Evolutionary conservation across 2,113 vertebrate species (phyloP).

Genomic region (Urocolius indicus): DNA sequence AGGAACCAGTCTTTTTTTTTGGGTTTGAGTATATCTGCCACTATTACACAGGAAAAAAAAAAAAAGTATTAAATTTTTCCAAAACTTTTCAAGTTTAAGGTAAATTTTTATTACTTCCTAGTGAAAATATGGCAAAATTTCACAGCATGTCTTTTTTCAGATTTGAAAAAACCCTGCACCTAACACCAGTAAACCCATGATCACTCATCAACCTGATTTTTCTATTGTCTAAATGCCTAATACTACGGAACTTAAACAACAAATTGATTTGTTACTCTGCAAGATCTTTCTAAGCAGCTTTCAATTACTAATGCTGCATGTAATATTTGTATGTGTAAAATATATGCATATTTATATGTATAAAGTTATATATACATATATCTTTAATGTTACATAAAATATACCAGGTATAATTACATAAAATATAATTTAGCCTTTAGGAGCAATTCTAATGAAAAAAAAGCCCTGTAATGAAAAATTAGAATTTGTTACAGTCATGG

Average conservation of each 20-base stretch:
- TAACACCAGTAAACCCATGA: not conserved
- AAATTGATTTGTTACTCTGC: not conserved
- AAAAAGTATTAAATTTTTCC: not conserved
- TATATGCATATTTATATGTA: not conserved
- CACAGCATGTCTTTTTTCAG: too few relatives aligned
- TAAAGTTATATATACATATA: not conserved
- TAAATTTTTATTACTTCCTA: not conserved
- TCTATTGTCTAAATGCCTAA: not conserved
- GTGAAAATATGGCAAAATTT: not conserved
- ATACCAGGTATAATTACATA: too few relatives aligned
- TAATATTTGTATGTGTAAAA: not conserved
- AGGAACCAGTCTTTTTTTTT: not conserved
- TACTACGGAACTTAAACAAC: not conserved
- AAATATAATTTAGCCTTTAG: not conserved
- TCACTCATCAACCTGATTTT: not conserved
- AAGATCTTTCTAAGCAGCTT: not conserved
- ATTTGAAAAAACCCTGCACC: not conserved
- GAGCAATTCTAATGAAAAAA: not conserved
- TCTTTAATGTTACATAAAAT: not conserved
- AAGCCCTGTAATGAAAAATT: accelerated
- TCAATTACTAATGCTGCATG: not conserved
- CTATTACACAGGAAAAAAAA: not conserved
- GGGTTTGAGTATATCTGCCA: not conserved
- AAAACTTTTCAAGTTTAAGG: not conserved
- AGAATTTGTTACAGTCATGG: not conserved